A percentile compares a stretch with the other conserved stretches of the same genome.
phyloP scores from a whole-genome alignment of 2,113 vertebrate genomes.

The Rhombomys opimus region DNA sequence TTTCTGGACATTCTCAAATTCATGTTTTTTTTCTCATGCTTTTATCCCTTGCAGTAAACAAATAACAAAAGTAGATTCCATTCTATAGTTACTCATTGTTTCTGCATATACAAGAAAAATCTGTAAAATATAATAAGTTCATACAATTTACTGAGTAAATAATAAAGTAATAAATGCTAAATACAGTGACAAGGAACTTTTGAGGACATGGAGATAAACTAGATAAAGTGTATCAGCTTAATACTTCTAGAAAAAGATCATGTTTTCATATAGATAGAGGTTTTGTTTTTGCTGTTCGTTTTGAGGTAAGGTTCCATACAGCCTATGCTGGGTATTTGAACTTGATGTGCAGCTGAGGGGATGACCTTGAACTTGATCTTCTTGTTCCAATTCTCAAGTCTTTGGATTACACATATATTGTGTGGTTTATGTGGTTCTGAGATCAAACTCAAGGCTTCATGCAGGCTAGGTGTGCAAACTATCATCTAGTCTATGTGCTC shows the following conservation, averaged over 20 bases:
- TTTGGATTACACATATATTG: no score
- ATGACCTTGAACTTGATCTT: no score
- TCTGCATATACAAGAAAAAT: neutral
- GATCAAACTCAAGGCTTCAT: neutral
- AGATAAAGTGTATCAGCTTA: no score
- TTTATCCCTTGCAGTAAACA: neutral
- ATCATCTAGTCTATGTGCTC: neutral
- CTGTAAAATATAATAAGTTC: neutral
- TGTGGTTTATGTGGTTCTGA: neutral
- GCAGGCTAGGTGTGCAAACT: neutral
- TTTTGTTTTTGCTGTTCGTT: neutral
- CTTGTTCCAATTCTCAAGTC: no score
- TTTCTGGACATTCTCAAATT: slow-evolving; percentile 31
- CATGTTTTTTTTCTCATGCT: neutral
- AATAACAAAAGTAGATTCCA: no score
- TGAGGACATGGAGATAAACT: no score
- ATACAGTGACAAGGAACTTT: neutral
- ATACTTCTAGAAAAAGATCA: no score
- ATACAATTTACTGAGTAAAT: neutral
- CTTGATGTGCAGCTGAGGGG: neutral
- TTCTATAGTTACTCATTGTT: neutral
- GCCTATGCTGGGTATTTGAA: neutral
- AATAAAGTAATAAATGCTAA: neutral
- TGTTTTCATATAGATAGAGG: neutral
- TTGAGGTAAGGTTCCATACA: neutral